A percentile compares a stretch with the other conserved stretches of the same genome.
Evolutionary conservation across 2,888 invertebrate species (phyloP).

Genomic region (Ecdyonurus torrentis): DNA sequence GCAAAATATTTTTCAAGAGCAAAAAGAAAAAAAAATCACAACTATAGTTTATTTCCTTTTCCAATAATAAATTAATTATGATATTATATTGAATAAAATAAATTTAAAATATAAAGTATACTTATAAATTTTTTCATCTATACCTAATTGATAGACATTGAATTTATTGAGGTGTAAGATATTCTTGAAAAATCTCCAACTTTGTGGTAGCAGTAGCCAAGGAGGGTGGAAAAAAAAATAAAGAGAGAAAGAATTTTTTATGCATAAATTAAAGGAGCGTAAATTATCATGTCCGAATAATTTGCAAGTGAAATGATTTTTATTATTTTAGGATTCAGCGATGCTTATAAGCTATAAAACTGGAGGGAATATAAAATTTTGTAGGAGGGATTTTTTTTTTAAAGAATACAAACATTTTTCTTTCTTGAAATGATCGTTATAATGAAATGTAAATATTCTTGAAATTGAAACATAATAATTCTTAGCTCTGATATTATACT

Average conservation of each 20-base stretch:
- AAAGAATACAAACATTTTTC: too few species aligned
- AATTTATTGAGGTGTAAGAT: slow-evolving; percentile 1
- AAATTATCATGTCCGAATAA: slow-evolving; percentile 2
- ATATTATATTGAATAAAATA: neutral
- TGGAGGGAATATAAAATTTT: neutral
- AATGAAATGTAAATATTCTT: neutral
- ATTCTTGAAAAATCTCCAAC: neutral
- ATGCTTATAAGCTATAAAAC: neutral
- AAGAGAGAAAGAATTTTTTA: neutral
- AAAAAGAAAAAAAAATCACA: too few species aligned
- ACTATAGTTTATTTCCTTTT: too few species aligned
- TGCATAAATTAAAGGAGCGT: neutral
- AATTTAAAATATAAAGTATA: neutral
- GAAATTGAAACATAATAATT: too few species aligned
- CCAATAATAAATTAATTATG: too few species aligned
- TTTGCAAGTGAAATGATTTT: slow-evolving; percentile 1
- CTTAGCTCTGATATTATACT: too few species aligned
- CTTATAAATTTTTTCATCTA: neutral
- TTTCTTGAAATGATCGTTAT: neutral
- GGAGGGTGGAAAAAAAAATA: neutral
- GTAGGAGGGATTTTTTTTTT: too few species aligned
- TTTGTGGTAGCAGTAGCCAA: neutral
- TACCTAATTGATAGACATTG: neutral
- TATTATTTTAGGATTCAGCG: neutral
- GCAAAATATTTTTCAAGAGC: too few species aligned